Evolutionary conservation across 2,113 vertebrate species (phyloP), one percentile per base, ranked within the genome.

Genomic region (Hirundichthys speculiger): DNA sequence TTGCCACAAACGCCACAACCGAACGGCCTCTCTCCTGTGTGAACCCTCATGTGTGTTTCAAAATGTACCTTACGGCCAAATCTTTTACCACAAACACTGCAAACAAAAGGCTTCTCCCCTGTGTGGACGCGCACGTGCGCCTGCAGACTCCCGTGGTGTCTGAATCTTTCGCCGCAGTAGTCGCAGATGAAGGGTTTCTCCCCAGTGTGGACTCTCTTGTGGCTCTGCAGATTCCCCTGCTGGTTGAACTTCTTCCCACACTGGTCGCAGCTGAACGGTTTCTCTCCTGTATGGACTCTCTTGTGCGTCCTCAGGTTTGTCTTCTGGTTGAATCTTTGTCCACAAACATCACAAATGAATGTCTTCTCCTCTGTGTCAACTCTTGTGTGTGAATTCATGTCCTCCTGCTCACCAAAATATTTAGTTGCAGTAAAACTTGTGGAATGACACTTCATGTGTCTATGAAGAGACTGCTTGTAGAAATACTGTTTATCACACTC

Each of bases 201-300:
- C 13, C 56, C 56, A 5, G 56, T 59, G 56, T 59, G 56, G n/a
- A 59, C 41, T 34, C 42, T 59, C 42, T 20, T 14, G 16, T 59
- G 56, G 5, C 24, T 46, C 24, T 59, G 25, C n/a, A 59, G 24
- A 1, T 59, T 18, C 10, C 24, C 18, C 10, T 46, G 24, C 3
- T 19, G 24, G 3, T 20, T 30, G n/a, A 59, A 59, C 1, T 6
- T 27, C 46, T 59, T 59, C 1, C 42, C 56, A 2, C 56, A 59
- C 2, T 46, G 11, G 27, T 30, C 56, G 2, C 56, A 59, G 5
- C n/a, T 15, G 3, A 46, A 25, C 1, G n/a, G n/a, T 45, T 46
- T 59, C 42, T 19, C 43, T 10, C 47, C n/a, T 2, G 30, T 34
- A 10, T 34, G 30, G 9, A 34, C 30, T 10, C 30, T 5, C 9